Base-by-base conservation (phyloP, 2,797 vertebrate species). In the Fratercula arctica region DNA sequence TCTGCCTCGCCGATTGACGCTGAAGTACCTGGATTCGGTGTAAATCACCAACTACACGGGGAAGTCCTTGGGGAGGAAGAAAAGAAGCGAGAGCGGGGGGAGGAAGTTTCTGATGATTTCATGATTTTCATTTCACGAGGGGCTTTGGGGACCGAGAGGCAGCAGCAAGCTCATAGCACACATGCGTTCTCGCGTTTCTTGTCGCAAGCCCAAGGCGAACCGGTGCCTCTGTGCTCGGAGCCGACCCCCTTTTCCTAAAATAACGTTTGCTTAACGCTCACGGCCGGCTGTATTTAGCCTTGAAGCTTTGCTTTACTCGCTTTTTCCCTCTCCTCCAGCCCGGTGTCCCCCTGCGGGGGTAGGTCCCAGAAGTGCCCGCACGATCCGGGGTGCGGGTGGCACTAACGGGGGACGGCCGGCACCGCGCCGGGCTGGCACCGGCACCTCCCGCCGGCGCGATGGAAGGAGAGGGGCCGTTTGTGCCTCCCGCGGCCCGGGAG, bases 291-390 rank as follows among this genome's bases (percentile, higher is more conserved):
- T 5, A 3, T 61, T 80, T 46, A 81, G 5, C 33, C 61, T 10
- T 29, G 28, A 33, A 48, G 15, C 5, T 57, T 31, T 2, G 14
- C 33, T 68, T 51, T 33, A 2, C 5, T 35, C 7, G 3, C 16
- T 56, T 25, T 29, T 35, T 8, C 6, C 31, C 18, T 5, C 12
- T 16, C 6, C 31, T n/a, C 28, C 35, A 5, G 21, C 18, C 43
- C 14, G 39, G 21, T 20, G 4, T 8, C 11, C 29, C 68, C 10
- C 21, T 19, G 29, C 11, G 17, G 15, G 46, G 31, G 3, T 8
- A 6, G 56, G 61, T 39, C 13, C 31, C n/a, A 1, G 33, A 31
- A 8, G 6, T 5, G 26, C 5, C 18, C 3, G 6, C 19, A 4
- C 5, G 25, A 21, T 1, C 15, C n/a, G 23, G 28, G 68, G 9